Evolutionary conservation across 2,113 vertebrate genomes (phyloP), one percentile per base, ranked within the genome.

Genomic region (Tylochromis polylepis): DNA sequence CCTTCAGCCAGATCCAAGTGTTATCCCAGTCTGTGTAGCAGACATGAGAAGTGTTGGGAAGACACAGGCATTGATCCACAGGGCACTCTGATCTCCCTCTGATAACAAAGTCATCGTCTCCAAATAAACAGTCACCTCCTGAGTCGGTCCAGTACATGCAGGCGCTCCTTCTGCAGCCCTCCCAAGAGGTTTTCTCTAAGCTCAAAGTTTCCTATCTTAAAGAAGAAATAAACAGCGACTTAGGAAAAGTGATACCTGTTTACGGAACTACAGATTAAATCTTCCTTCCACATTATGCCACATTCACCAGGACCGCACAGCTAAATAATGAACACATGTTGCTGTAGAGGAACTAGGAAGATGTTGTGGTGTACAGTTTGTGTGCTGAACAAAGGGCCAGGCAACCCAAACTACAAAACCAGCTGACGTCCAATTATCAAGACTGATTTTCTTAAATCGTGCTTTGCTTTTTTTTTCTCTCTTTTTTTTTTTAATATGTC

Each of bases 61-160:
- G 91, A 93, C 88, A 87, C 81, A 56, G 72, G 55, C 46, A 55
- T 55, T 24, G 79, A 49, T 85, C 79, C 43, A 24, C 51, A 36
- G 24, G 70, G 51, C 70, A 75, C 70, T 49, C 70, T 70, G 83
- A 85, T 81, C 84, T 91, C 27, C 56, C 8, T 91, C 56, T 31
- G 91, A 88, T 83, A 92, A 91, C 90, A 92, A 29, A 83, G 89
- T 89, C 84, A 67, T n/a, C 6, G 1, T 55, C 43, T 89, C 89
- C 84, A 93, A 91, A 92, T 88, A 93, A 93, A 92, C 91, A 93
- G 77, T 49, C 89, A 41, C 75, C 91, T 55, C 65, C 38, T 75
- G 81, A 84, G 62, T 46, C 59, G 4, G 2, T 79, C 62, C 77
- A 51, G 11, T 59, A 84, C 43, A 24, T 78, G 85, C 41, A 36